phyloP scores from a whole-genome alignment of 2,797 vertebrate species.

The Alectoris magna region DNA sequence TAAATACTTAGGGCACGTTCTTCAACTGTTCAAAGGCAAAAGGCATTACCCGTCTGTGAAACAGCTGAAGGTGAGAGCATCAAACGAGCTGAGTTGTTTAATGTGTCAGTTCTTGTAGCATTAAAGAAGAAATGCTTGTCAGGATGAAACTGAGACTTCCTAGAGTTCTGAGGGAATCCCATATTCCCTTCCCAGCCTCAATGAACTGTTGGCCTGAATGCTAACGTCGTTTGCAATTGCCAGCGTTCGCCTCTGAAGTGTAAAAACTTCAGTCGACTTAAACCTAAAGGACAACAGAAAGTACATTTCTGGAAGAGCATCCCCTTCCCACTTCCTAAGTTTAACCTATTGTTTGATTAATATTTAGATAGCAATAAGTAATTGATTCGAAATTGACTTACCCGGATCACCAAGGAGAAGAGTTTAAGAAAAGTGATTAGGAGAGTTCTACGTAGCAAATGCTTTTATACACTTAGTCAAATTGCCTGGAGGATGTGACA shows the following conservation, averaged over 20 bases:
- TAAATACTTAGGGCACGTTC: background rate
- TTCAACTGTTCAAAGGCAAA: background rate
- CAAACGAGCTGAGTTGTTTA: background rate
- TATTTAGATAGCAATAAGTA: background rate
- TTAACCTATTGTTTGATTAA: background rate
- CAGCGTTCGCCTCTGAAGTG: background rate
- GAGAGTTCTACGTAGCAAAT: slow-evolving; percentile 33
- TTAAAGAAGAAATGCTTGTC: background rate
- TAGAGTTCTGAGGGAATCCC: background rate
- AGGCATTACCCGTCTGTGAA: background rate
- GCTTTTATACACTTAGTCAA: slow-evolving; percentile 62
- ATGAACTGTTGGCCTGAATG: background rate
- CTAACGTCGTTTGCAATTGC: background rate
- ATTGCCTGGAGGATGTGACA: slow-evolving; percentile 69
- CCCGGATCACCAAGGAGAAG: slow-evolving; percentile 46
- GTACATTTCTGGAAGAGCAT: background rate
- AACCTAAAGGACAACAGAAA: background rate
- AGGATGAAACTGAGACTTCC: background rate
- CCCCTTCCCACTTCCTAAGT: background rate
- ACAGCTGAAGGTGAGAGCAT: background rate
- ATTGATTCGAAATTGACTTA: slow-evolving; percentile 57
- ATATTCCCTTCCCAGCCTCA: background rate
- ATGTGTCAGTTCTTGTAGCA: background rate
- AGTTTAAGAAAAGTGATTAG: slow-evolving; percentile 53
- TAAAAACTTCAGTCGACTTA: background rate